Percentiles rank a stretch among this genome's conserved stretches.
These are phyloP conservation scores for Chanos chanos DNA, from an alignment of 2,797 vertebrate species.

Conservation along the genomic window DNA sequence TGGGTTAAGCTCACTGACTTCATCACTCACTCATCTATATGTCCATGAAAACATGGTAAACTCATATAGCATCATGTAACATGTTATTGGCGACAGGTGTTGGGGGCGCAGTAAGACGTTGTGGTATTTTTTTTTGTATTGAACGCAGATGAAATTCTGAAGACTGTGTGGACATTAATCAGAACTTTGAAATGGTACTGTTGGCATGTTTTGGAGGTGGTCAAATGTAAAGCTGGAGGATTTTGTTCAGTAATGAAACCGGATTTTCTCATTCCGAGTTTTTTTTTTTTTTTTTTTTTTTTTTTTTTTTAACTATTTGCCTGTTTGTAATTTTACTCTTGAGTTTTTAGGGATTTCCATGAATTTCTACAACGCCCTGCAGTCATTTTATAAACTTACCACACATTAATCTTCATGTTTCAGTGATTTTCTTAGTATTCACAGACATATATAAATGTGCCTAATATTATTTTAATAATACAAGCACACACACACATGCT, in stretches of 20 bases:
- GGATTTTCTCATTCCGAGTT: no score
- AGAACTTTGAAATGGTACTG: background rate
- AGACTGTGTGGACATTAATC: conserved; percentile 14
- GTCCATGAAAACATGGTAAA: conserved; percentile 13
- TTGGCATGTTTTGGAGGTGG: no score
- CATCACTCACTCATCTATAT: conserved; percentile 21
- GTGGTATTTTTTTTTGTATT: conserved; percentile 15
- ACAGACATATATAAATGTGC: no score
- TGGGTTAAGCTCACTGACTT: conserved; percentile 2
- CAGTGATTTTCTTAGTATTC: no score
- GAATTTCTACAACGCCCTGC: no score
- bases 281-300: no score
- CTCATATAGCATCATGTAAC: conserved; percentile 30
- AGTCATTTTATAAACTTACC: no score
- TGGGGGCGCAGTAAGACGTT: conserved; percentile 17
- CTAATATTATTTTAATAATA: no score
- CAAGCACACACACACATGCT: conserved; percentile 10
- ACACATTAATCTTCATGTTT: no score
- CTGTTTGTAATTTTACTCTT: no score
- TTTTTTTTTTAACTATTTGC: no score
- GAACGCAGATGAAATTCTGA: conserved; percentile 27
- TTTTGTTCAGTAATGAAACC: background rate
- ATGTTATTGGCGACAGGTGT: conserved; percentile 14
- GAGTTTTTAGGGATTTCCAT: no score
- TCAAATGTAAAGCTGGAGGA: background rate